A percentile compares a stretch with the other conserved stretches of the same genome.
phyloP scores from a whole-genome alignment of 2,113 vertebrate genomes.

The Plecturocebus donacophilus region DNA sequence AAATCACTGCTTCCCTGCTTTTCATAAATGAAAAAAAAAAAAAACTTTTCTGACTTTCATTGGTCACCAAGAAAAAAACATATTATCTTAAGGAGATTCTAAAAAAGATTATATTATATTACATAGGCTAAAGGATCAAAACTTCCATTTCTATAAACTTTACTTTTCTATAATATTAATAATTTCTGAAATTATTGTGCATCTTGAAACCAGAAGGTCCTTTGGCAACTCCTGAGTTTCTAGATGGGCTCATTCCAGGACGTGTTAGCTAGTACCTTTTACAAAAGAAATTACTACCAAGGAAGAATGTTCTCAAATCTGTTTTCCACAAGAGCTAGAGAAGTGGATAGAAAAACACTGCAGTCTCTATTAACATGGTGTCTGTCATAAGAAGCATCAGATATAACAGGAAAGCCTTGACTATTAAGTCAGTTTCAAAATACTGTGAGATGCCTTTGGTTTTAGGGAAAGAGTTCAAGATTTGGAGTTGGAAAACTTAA shows the following conservation, averaged over 20 bases:
- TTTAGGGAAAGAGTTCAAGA: neutral
- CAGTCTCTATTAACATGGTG: neutral
- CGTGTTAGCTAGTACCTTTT: neutral
- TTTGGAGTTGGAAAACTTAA: neutral
- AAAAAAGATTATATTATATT: neutral
- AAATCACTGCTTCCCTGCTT: neutral
- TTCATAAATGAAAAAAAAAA: conserved; percentile 3
- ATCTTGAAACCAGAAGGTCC: neutral
- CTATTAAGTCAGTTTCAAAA: conserved; percentile 5
- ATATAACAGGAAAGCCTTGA: neutral
- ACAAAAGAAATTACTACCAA: neutral
- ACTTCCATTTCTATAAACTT: neutral
- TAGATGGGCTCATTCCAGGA: neutral
- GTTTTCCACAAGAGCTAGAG: neutral
- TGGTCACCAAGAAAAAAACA: neutral
- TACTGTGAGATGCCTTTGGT: neutral
- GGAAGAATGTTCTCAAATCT: conserved; percentile 32
- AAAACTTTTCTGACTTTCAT: neutral
- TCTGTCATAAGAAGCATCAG: neutral
- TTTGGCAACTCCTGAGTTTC: neutral
- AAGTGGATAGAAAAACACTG: neutral
- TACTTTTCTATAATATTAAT: neutral
- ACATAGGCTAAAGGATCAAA: neutral
- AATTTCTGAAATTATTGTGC: neutral
- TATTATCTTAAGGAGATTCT: neutral